These are phyloP conservation scores for Plagiodera versicolora DNA, from an alignment of 2,888 invertebrate species.

Conservation along the genomic window DNA sequence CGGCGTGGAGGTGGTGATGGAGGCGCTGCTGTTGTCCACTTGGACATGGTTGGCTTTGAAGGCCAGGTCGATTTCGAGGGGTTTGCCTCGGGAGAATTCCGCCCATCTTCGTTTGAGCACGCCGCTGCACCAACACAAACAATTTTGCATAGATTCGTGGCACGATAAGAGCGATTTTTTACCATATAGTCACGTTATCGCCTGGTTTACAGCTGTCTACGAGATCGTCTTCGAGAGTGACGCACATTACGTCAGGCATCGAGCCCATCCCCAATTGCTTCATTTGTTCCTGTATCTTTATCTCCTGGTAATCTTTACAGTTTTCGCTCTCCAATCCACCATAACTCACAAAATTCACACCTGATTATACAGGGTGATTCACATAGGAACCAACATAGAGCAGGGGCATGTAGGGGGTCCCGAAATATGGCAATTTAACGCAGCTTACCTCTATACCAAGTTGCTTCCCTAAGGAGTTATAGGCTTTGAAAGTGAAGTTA, in stretches of 20 bases:
- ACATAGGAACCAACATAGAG: no score
- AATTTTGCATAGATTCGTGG: no score
- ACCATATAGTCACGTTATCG: constrained; percentile 85
- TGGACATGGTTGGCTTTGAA: constrained; percentile 73
- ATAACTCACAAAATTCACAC: constrained; percentile 59
- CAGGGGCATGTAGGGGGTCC: no score
- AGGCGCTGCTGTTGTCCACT: constrained; percentile 60
- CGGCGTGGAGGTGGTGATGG: constrained; percentile 59
- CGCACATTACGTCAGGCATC: constrained; percentile 76
- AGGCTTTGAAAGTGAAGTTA: no score
- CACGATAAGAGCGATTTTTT: no score
- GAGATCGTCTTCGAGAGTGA: constrained; percentile 81
- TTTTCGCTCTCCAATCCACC: constrained; percentile 63
- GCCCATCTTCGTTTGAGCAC: constrained; percentile 75
- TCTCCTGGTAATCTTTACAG: constrained; percentile 83
- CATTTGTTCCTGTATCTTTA: constrained; percentile 82
- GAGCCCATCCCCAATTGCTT: constrained; percentile 70
- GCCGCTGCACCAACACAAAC: no score
- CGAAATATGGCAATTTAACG: no score
- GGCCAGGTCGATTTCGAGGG: constrained; percentile 70
- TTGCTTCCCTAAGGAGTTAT: no score
- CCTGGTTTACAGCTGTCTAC: constrained; percentile 88
- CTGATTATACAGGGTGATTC: constrained; percentile 57
- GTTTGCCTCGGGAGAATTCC: constrained; percentile 60
- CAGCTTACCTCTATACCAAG: no score